Evolutionary conservation across 2,797 vertebrate species (phyloP), one percentile per base, ranked within the genome.

Genomic region (Anguilla pacifica): DNA sequence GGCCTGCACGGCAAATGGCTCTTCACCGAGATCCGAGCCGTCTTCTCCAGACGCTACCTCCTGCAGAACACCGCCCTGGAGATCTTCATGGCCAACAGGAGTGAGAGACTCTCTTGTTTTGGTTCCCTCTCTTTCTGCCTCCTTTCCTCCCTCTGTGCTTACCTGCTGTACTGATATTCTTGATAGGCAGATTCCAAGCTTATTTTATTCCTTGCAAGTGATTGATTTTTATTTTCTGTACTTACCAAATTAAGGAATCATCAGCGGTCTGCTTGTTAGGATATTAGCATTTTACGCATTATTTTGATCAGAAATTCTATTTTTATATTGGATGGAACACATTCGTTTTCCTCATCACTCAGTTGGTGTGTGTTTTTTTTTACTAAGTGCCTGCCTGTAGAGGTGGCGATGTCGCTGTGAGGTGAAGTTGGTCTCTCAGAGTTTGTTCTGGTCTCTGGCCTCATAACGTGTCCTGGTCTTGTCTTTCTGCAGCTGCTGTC

Each of bases 1-100:
- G 98, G 98, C 55, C 95, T 99, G 39, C 99, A 99, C 91, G 98
- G 99, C 86, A 99, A 99, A 96, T 99, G 98, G 99, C 95, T 99
- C 77, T 99, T 99, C 92, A 97, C 97, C 19, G 99, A 99, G 94
- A 98, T 99, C 91, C 96, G 98, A 0, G 95, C 98, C 0, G 61
- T 99, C 92, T 99, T 99, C 94, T 99, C 98, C 90, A 96, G 98
- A 59, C 98, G 98, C 86, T 99, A 98, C 91, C 97, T 99, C 85
- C 96, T 99, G 89, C 99, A 99, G 93, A 99, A 98, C 89, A 98
- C 98, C 19, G 98, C 98, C 0, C 93, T 99, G 96, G 99, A 99
- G 94, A 97, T 99, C 94, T 99, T 99, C 94, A 97, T 99, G 98
- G 97, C 98, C 93, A 99, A 98, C 87, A 96, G 98, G 96, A 99